These are phyloP conservation scores for Hemiscyllium ocellatum DNA, from an alignment of 2,113 vertebrate genomes.

Conservation along the genomic window DNA sequence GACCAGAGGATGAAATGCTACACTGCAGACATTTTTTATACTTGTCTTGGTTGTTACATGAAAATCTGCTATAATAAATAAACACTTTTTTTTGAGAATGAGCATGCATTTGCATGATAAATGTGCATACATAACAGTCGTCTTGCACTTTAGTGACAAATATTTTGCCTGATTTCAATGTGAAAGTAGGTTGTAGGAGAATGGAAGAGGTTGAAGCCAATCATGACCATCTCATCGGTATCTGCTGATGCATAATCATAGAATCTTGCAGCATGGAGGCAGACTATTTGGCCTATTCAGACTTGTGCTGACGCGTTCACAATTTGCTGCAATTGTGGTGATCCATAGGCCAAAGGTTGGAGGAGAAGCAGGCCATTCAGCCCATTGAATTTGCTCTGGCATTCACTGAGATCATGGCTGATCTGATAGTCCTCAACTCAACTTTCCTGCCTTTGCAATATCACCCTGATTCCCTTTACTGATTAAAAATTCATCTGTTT, in stretches of 20 bases:
- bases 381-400: no score
- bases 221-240: neutral
- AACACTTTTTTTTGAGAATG: neutral
- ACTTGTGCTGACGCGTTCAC: neutral
- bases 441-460: no score
- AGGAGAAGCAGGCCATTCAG: no score
- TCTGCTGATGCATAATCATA: neutral
- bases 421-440: no score
- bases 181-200: neutral
- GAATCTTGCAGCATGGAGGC: neutral
- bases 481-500: no score
- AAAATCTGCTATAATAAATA: neutral
- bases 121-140: neutral
- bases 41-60: neutral
- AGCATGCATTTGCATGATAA: neutral
- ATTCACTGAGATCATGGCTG: no score
- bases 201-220: neutral
- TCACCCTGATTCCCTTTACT: no score
- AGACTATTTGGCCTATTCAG: neutral
- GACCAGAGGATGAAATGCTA: no score
- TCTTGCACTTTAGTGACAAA: neutral
- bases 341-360: no score
- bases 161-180: neutral
- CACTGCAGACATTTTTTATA: neutral
- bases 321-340: neutral